A percentile compares a stretch with the other conserved stretches of the same genome.
Evolutionary conservation across 2,888 invertebrate species (phyloP).

Genomic region (Incurvaria masculella): DNA sequence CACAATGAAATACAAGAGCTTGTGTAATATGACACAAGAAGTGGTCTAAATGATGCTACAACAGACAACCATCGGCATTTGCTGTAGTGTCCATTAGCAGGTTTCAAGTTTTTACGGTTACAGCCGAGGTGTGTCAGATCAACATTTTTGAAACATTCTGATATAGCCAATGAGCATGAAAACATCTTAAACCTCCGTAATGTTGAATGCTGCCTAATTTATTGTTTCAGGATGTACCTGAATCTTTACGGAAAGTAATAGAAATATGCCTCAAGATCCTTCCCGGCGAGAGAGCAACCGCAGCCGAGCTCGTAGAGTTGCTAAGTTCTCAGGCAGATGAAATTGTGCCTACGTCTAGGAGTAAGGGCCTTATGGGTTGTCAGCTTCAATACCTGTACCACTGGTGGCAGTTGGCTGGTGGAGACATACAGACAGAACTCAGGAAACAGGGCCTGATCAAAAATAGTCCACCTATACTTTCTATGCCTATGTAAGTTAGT

Average conservation of each 20-base stretch:
- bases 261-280: constrained; percentile 70
- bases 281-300: constrained; percentile 54
- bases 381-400: constrained; percentile 84
- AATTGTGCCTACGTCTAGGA: constrained; percentile 41
- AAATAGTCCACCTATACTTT: constrained; percentile 77
- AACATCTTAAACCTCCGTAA: too few relatives aligned
- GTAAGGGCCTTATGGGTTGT: constrained; percentile 41
- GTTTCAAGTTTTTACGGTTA: too few relatives aligned
- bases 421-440: constrained; percentile 86
- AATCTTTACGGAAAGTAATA: constrained; percentile 58
- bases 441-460: constrained; percentile 89
- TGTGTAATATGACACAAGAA: too few relatives aligned
- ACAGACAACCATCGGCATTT: too few relatives aligned
- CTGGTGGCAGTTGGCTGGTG: constrained; percentile 95
- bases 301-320: constrained; percentile 55
- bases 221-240: constrained; percentile 53
- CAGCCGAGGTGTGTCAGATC: too few relatives aligned
- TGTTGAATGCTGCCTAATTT: too few relatives aligned
- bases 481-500: constrained; percentile 68
- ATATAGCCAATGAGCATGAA: too few relatives aligned
- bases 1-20: too few relatives aligned
- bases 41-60: too few relatives aligned
- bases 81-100: too few relatives aligned
- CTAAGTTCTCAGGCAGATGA: constrained; percentile 33
- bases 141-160: too few relatives aligned